Percentiles rank a stretch among this genome's conserved stretches.
Evolutionary conservation across 2,888 invertebrate genomes (phyloP).

Genomic region (Anarsia innoxiella): DNA sequence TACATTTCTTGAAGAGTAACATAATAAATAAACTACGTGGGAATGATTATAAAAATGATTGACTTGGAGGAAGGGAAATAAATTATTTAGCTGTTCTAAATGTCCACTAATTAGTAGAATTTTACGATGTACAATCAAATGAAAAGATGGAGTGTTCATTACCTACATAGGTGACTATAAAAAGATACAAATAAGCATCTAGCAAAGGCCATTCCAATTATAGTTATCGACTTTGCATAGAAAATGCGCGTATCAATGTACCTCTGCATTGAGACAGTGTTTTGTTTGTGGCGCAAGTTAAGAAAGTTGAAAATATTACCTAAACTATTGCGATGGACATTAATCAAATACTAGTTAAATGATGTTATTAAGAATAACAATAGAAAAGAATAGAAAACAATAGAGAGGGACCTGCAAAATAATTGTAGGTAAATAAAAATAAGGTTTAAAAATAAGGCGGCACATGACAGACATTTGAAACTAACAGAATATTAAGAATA

Average conservation of each 20-base stretch:
- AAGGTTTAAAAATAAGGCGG: too few species aligned
- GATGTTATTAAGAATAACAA: too few species aligned
- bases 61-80: conserved; percentile 20
- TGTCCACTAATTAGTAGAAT: conserved; percentile 28
- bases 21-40: conserved; percentile 12
- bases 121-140: conserved; percentile 25
- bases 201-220: conserved; percentile 45
- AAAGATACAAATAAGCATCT: conserved; percentile 1
- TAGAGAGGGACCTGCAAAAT: too few species aligned
- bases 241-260: conserved; percentile 38
- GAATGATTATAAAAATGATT: conserved; percentile 9
- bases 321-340: too few species aligned
- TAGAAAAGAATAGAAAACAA: too few species aligned
- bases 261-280: conserved; percentile 27
- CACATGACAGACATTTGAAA: too few species aligned
- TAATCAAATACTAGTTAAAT: too few species aligned
- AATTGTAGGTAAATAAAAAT: too few species aligned
- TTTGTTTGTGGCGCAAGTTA: conserved; percentile 25
- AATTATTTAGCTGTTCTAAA: conserved; percentile 23
- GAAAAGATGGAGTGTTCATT: conserved; percentile 10
- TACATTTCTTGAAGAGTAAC: conserved; percentile 4
- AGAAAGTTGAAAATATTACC: too few species aligned
- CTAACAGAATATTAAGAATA: too few species aligned
- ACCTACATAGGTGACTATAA: conserved; percentile 13
- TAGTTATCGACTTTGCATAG: conserved; percentile 42